These are phyloP conservation scores for Ormyrus pomaceus DNA, from an alignment of 2,888 invertebrate species.

Conservation along the genomic window DNA sequence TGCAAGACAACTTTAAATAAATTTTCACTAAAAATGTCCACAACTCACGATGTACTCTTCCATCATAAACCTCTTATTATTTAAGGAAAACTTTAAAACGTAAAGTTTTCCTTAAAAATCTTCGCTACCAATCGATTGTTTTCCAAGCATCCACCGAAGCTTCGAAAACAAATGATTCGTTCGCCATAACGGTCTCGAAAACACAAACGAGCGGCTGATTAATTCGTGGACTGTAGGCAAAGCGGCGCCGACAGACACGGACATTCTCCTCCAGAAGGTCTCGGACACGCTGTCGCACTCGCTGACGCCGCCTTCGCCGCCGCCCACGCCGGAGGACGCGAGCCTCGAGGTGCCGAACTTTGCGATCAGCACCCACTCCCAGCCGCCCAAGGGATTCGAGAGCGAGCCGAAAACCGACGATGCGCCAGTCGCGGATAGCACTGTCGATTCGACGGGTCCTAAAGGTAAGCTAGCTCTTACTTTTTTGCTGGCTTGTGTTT, in stretches of 20 bases:
- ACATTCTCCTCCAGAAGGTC: conserved; percentile 71
- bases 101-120: too few species aligned
- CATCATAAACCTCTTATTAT: too few species aligned
- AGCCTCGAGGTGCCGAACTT: conserved; percentile 9
- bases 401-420: neutral
- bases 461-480: too few species aligned
- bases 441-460: neutral
- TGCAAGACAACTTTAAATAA: conserved; percentile 23
- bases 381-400: neutral
- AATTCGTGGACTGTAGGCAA: conserved; percentile 44
- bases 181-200: neutral
- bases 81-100: too few species aligned
- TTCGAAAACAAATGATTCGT: neutral
- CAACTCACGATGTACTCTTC: neutral
- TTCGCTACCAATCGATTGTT: too few species aligned
- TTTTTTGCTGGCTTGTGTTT: too few species aligned
- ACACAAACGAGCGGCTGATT: neutral
- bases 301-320: conserved; percentile 58
- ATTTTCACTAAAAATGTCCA: conserved; percentile 33
- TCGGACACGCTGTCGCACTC: conserved; percentile 70
- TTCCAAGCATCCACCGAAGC: neutral
- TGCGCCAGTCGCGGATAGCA: neutral
- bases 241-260: conserved; percentile 65
- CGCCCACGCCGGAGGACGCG: conserved; percentile 43
- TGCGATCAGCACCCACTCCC: neutral